phyloP scores from a whole-genome alignment of 2,113 vertebrate species.

The Stigmatopora argus region DNA sequence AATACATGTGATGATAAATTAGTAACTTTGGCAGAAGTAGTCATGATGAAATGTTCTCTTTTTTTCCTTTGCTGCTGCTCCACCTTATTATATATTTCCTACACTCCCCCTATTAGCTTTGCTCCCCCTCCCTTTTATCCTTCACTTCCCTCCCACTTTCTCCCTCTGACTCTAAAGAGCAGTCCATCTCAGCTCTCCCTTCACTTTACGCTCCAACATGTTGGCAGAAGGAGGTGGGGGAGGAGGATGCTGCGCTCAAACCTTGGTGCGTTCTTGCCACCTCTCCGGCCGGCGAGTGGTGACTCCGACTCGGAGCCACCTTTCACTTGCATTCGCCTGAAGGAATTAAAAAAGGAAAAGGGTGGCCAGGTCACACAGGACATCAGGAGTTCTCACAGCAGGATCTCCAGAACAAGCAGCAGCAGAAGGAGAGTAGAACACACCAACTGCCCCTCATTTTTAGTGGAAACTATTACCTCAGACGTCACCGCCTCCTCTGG shows the following conservation, averaged over 20 bases:
- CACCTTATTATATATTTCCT: conserved; percentile 36
- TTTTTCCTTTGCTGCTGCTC: conserved; percentile 21
- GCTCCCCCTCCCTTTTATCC: conserved; percentile 40
- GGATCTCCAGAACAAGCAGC: conserved; percentile 46
- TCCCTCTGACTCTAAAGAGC: conserved; percentile 56
- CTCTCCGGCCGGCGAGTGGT: conserved; percentile 49
- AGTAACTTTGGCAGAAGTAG: background rate
- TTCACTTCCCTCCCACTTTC: conserved; percentile 54
- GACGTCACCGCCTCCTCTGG: conserved; percentile 30
- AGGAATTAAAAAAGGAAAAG: conserved; percentile 52
- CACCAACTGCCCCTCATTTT: conserved; percentile 45
- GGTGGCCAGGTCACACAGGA: conserved; percentile 40
- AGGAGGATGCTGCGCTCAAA: conserved; percentile 67
- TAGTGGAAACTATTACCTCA: conserved; percentile 53
- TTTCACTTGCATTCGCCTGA: conserved; percentile 53
- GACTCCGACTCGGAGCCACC: conserved; percentile 55
- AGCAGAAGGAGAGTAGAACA: conserved; percentile 40
- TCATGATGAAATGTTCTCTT: conserved; percentile 1
- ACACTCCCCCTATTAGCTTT: conserved; percentile 35
- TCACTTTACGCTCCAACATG: conserved; percentile 67
- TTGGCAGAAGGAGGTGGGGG: conserved; percentile 59
- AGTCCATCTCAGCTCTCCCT: conserved; percentile 49
- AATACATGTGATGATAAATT: background rate
- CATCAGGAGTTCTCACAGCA: conserved; percentile 37
- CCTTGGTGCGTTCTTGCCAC: conserved; percentile 58